phyloP scores from a whole-genome alignment of 2,113 vertebrate species.

The Oryzias javanicus region DNA sequence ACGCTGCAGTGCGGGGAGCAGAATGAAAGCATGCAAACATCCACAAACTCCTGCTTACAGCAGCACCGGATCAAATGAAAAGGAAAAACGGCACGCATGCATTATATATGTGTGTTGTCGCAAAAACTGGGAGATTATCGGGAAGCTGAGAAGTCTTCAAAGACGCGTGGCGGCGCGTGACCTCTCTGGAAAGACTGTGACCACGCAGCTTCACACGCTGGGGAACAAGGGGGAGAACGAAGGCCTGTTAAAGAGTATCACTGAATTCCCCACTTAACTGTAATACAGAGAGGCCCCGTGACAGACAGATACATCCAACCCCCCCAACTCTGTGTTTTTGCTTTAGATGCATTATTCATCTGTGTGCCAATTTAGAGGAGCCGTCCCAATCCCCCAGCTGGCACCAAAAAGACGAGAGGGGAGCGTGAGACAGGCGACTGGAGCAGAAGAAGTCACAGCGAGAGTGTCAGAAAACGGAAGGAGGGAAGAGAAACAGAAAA shows the following conservation, averaged over 20 bases:
- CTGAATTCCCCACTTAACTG: slow-evolving; percentile 52
- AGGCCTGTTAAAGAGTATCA: slow-evolving; percentile 41
- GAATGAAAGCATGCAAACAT: slow-evolving; percentile 18
- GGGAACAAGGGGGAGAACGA: slow-evolving; percentile 11
- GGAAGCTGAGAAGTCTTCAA: slow-evolving; percentile 24
- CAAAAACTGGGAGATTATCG: slow-evolving; percentile 22
- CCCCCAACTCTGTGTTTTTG: slow-evolving; percentile 58
- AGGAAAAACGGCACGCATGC: slow-evolving; percentile 41
- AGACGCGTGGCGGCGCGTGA: slow-evolving; percentile 3
- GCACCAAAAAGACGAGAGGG: slow-evolving; percentile 55
- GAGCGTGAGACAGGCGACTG: slow-evolving; percentile 35
- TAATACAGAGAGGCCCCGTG: slow-evolving; percentile 59
- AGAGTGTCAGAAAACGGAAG: slow-evolving; percentile 39
- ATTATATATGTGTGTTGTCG: slow-evolving; percentile 50
- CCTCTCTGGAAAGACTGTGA: slow-evolving; percentile 22
- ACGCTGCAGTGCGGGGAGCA: slow-evolving; percentile 50
- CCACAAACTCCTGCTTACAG: slow-evolving; percentile 23
- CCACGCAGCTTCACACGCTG: slow-evolving; percentile 12
- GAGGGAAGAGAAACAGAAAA: slow-evolving; percentile 16
- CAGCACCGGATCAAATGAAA: slow-evolving; percentile 51
- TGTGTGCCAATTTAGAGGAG: slow-evolving; percentile 76
- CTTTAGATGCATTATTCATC: slow-evolving; percentile 77
- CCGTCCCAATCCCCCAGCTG: slow-evolving; percentile 66
- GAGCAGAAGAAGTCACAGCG: slow-evolving; percentile 38
- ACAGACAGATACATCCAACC: slow-evolving; percentile 69